Percentiles rank a stretch among this genome's conserved stretches.
Conservation (phyloP, 2,113 vertebrate species). For the Myocastor coypus region DNA sequence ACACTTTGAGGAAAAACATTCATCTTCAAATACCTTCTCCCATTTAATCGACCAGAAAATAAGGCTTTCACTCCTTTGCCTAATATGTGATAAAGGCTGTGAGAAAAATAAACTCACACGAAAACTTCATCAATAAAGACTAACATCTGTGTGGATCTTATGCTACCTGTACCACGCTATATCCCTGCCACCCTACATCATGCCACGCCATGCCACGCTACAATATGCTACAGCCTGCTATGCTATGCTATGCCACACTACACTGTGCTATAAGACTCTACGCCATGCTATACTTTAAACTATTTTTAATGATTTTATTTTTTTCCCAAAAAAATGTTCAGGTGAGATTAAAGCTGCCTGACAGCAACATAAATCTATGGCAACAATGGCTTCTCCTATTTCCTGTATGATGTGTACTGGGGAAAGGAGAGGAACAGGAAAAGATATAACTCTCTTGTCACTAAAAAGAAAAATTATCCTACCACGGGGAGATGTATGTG, state of each 20-base stretch:
- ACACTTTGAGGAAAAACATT: neutral
- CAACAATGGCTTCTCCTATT: conserved; percentile 76
- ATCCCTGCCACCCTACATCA: too few relatives aligned
- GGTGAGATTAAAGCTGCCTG: conserved; percentile 83
- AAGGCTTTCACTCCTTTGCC: conserved; percentile 57
- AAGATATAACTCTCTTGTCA: neutral
- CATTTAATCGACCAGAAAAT: conserved; percentile 66
- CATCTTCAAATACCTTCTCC: conserved; percentile 47
- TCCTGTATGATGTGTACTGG: conserved; percentile 61
- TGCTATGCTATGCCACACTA: too few relatives aligned
- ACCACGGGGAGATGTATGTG: conserved; percentile 55
- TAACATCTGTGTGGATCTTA: conserved; percentile 49
- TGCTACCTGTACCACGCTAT: neutral
- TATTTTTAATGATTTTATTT: neutral
- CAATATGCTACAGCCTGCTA: neutral
- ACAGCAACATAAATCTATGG: conserved; percentile 73
- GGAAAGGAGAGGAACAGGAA: neutral
- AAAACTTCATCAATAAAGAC: conserved; percentile 70
- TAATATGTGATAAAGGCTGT: conserved; percentile 33
- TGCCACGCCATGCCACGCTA: too few relatives aligned
- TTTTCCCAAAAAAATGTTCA: conserved; percentile 70
- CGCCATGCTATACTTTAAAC: too few relatives aligned
- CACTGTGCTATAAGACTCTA: neutral
- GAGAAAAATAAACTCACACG: conserved; percentile 66
- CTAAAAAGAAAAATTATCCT: conserved; percentile 15